phyloP scores from a whole-genome alignment of 2,797 vertebrate species.

The Sebastes taczanowskii region DNA sequence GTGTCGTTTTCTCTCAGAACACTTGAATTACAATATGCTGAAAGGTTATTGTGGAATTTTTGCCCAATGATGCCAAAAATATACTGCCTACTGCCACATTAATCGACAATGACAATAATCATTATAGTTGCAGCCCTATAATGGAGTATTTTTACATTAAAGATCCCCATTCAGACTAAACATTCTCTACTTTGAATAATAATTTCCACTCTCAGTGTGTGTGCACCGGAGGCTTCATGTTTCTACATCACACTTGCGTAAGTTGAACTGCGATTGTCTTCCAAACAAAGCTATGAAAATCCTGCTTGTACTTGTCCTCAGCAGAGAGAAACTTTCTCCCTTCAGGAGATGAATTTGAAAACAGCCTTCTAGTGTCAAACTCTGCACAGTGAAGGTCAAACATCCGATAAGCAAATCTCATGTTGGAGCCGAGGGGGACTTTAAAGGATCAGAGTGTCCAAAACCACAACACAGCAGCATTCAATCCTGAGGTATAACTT shows the following conservation, averaged over 20 bases:
- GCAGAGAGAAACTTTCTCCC: background rate
- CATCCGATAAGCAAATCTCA: background rate
- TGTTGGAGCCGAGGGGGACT: background rate
- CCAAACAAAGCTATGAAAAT: background rate
- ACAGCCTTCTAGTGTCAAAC: background rate
- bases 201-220: background rate
- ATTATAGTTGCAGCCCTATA: background rate
- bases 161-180: background rate
- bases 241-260: background rate
- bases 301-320: background rate
- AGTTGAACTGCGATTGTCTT: background rate
- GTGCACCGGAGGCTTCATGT: background rate
- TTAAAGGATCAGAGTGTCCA: background rate
- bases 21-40: too few species aligned
- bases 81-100: too few species aligned
- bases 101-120: too few species aligned
- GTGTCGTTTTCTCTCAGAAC: too few species aligned
- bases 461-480: background rate
- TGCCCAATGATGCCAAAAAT: too few species aligned
- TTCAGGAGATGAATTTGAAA: background rate
- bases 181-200: background rate
- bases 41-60: too few species aligned
- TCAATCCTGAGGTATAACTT: background rate
- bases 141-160: background rate
- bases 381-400: slow-evolving; percentile 15